Base-by-base conservation (phyloP, 2,797 vertebrate species). In the Strix occidentalis region DNA sequence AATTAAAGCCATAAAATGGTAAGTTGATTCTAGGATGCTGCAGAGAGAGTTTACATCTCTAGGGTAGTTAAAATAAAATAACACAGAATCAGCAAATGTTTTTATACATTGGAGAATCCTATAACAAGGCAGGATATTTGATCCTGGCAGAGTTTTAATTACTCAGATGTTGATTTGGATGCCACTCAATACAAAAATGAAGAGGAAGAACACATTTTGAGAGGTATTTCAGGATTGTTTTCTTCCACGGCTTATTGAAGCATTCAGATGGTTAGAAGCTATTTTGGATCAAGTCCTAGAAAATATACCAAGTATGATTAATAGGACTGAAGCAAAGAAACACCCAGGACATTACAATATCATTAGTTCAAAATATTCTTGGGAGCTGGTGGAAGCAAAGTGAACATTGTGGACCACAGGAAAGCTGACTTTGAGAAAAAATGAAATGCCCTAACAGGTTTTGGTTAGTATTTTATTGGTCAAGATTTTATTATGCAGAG, bases 71-170 rank as follows among this genome's bases (percentile, higher is more conserved):
- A 95, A 95, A 93, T 96, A 96, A 96, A 92, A 96, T 91, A 96
- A 81, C 79, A 91, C 35, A 70, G 88, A 71, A 89, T 53, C 84
- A 95, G 95, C 89, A 96, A 97, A 93, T 97, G 94, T 95, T 97
- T 97, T 96, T 96, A 89, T 97, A 94, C 74, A 37, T 81, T 94
- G 82, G 87, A 89, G 93, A 90, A 94, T 84, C 45, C 91, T 84
- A 17, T 88, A 93, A 93, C 75, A 85, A 97, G 87, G 84, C 95
- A 95, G 12, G 20, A 75, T 96, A 88, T 97, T 98, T 98, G 94
- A 96, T 97, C 90, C 91, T 98, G 97, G 97, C 96, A 97, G 94
- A 93, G 94, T 96, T 98, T 98, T 98, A 97, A 98, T 98, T 98
- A 96, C 95, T 98, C 97, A 97, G 92, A 97, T 87, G 84, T 95